Evolutionary conservation across 1,140 invertebrate genomes (phyloP), one percentile per base, ranked within the genome.

Genomic region (Orchesella cincta): DNA sequence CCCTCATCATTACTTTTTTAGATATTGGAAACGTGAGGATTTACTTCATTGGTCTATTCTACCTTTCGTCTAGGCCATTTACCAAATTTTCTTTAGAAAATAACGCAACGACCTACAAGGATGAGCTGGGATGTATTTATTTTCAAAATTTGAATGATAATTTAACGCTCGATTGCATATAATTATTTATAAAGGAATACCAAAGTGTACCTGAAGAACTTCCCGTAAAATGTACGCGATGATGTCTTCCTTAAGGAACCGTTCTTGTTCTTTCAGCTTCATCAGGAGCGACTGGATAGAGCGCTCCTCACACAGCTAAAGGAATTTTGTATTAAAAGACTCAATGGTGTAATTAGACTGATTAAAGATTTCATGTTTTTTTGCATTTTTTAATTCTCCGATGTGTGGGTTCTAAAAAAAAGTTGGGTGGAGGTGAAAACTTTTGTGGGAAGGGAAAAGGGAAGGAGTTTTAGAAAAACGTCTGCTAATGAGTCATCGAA

Each of bases 171-270:
- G n/a, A n/a, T n/a, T n/a, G n/a, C n/a, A n/a, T n/a, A n/a, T n/a
- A n/a, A n/a, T n/a, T n/a, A n/a, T n/a, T n/a, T n/a, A n/a, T n/a
- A n/a, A n/a, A n/a, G n/a, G n/a, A n/a, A n/a, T n/a, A n/a, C 16
- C 1, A 36, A 76, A 39, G 29, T 85, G 87, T 88, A 92, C 92
- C 88, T 93, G 92, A 78, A 94, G 91, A 80, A 91, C 90, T 89
- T 96, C 93, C 83, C 90, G 92, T 70, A 96, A 87, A 81, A 96
- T 92, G 85, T 92, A 94, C 71, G 91, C 93, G 78, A 96, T 94
- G 83, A 96, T 91, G 83, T 93, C 91, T 85, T 96, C 94, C 39
- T 54, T 73, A 3, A 79, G 34, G n/a, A 75, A 88, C 88, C 89
- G 95, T 90, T 85, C 91, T 89, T 84, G 90, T 92, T 90, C 87